Conservation (phyloP, 2,797 vertebrate species). For the Peromyscus aztecus region DNA sequence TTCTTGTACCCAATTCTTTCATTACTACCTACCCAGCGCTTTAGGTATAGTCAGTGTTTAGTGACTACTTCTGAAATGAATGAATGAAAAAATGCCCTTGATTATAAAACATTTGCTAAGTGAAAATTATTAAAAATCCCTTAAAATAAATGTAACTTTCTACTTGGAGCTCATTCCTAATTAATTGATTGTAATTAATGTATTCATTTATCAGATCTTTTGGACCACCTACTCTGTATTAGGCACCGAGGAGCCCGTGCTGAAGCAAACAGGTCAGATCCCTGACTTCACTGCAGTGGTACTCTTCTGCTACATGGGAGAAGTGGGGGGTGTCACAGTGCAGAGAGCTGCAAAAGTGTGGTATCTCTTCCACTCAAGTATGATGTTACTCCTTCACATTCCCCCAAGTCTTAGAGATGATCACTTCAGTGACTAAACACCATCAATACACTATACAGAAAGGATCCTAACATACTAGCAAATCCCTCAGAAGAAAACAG, state of each 20-base stretch:
- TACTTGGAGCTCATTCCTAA: background rate
- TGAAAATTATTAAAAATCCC: constrained; percentile 49
- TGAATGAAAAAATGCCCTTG: background rate
- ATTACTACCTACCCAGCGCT: background rate
- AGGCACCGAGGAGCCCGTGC: background rate
- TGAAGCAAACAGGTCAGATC: background rate
- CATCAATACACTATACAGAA: background rate
- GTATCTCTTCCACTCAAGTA: background rate
- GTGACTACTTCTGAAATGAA: background rate
- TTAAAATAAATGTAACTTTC: constrained; percentile 4
- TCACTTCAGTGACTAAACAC: constrained; percentile 27
- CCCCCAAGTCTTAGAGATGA: constrained; percentile 30
- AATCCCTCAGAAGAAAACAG: constrained; percentile 3
- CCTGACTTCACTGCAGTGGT: background rate
- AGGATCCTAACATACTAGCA: constrained; percentile 30
- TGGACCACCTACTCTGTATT: background rate
- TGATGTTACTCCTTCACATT: background rate
- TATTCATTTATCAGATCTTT: background rate
- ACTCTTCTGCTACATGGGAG: background rate
- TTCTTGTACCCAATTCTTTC: background rate
- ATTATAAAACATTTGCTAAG: constrained; percentile 49
- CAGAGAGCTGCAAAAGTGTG: background rate
- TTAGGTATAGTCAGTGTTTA: background rate
- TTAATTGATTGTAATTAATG: background rate
- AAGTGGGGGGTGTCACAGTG: background rate